These are phyloP conservation scores for Scaptomyza cyrtandrae DNA, from an alignment of 2,888 invertebrate genomes.

Conservation along the genomic window DNA sequence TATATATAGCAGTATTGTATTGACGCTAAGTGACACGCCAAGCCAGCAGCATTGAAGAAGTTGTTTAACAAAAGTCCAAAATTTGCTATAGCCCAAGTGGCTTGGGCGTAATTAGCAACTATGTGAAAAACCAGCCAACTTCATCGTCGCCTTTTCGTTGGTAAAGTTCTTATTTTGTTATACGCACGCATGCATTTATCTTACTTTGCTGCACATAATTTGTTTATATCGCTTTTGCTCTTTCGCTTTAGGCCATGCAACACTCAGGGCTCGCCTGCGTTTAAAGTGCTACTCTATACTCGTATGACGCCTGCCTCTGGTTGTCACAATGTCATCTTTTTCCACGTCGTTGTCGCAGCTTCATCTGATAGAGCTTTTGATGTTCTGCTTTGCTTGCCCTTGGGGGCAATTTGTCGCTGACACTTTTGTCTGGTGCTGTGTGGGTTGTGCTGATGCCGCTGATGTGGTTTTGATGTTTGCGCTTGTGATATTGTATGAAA, in stretches of 20 bases:
- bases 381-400: slow-evolving; percentile 73
- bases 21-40: too few species aligned
- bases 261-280: slow-evolving; percentile 20
- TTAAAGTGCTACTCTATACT: slow-evolving; percentile 42
- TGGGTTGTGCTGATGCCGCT: slow-evolving; percentile 35
- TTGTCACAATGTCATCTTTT: slow-evolving; percentile 28
- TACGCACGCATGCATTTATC: slow-evolving; percentile 65
- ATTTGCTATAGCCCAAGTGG: slow-evolving; percentile 39
- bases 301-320: slow-evolving; percentile 35
- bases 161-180: slow-evolving; percentile 4
- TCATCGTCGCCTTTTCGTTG: slow-evolving; percentile 40
- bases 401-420: slow-evolving; percentile 67
- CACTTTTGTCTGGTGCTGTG: slow-evolving; percentile 20
- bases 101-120: slow-evolving; percentile 73
- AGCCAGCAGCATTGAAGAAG: background rate
- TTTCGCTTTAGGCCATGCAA: slow-evolving; percentile 23
- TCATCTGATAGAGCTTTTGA: slow-evolving; percentile 78
- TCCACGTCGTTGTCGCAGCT: slow-evolving; percentile 39
- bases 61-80: background rate
- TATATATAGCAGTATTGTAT: too few species aligned
- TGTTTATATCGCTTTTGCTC: slow-evolving; percentile 68
- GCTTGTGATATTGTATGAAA: slow-evolving; percentile 40
- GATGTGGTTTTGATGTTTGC: slow-evolving; percentile 77
- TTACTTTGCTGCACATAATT: slow-evolving; percentile 78
- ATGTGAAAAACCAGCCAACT: slow-evolving; percentile 40